A percentile compares a stretch with the other conserved stretches of the same genome.
Evolutionary conservation across 2,797 vertebrate species (phyloP).

Genomic region (Lacerta viridis): DNA sequence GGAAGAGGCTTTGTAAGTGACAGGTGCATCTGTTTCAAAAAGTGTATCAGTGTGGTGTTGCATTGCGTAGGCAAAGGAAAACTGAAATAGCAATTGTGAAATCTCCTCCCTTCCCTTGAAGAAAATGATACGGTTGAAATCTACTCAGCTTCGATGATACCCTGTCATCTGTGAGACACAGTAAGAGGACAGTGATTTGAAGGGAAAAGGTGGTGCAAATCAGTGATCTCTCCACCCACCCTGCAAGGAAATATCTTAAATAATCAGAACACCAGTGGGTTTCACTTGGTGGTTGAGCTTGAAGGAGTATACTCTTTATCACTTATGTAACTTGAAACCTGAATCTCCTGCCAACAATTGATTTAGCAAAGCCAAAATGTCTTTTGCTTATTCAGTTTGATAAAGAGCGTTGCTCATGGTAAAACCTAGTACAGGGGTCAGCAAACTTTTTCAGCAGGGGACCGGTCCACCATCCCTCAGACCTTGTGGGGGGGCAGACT

Average conservation of each 20-base stretch:
- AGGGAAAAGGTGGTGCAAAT: background rate
- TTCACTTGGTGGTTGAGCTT: background rate
- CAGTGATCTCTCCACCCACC: background rate
- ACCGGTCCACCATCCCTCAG: too few species aligned
- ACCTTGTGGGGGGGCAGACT: too few species aligned
- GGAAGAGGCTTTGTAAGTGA: background rate
- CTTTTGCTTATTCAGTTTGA: too few species aligned
- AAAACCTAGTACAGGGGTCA: too few species aligned
- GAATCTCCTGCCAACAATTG: background rate
- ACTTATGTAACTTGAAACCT: background rate
- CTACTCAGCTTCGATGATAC: background rate
- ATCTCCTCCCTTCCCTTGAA: background rate
- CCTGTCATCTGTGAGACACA: background rate
- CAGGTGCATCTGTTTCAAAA: background rate
- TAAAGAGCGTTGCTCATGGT: too few species aligned
- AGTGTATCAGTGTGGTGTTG: background rate
- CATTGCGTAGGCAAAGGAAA: conserved; percentile 1
- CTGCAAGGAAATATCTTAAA: background rate
- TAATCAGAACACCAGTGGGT: background rate
- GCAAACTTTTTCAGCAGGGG: too few species aligned
- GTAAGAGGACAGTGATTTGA: conserved; percentile 7
- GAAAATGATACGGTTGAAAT: conserved; percentile 21
- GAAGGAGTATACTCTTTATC: background rate
- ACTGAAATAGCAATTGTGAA: background rate
- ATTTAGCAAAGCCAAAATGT: background rate